Percentiles rank a stretch among this genome's conserved stretches.
Evolutionary conservation across 1,140 invertebrate species (phyloP).

Genomic region (Papilio polytes): DNA sequence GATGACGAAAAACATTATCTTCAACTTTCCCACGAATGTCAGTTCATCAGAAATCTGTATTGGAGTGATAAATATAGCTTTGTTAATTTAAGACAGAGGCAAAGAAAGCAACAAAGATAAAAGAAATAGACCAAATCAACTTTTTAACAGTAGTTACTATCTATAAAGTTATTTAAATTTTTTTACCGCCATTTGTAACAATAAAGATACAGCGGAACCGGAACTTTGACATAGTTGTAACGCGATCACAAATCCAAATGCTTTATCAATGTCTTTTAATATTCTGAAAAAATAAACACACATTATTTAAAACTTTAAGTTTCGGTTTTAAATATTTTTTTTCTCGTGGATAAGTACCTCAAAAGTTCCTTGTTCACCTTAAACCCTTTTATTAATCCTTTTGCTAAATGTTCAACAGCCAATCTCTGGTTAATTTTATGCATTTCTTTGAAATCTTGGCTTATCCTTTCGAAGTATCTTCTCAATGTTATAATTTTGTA

Average conservation of each 20-base stretch:
- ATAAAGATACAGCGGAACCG: slow-evolving; percentile 68
- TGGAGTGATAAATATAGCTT: not conserved
- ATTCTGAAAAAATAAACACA: slow-evolving; percentile 48
- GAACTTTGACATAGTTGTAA: slow-evolving; percentile 68
- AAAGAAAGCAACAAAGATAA: not conserved
- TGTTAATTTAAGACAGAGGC: not conserved
- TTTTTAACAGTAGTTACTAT: no score
- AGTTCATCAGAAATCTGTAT: slow-evolving; percentile 66
- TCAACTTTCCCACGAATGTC: slow-evolving; percentile 57
- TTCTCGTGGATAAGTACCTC: slow-evolving; percentile 49
- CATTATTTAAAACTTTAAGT: not conserved
- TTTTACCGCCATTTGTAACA: slow-evolving; percentile 73
- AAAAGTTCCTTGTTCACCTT: slow-evolving; percentile 67
- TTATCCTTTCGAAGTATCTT: slow-evolving; percentile 66
- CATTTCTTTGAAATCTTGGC: slow-evolving; percentile 51
- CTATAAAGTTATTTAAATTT: not conserved
- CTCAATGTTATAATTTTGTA: slow-evolving; percentile 74
- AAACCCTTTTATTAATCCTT: slow-evolving; percentile 69
- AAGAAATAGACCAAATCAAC: no score
- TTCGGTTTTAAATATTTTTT: not conserved
- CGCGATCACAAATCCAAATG: slow-evolving; percentile 68
- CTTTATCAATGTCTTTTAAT: slow-evolving; percentile 65
- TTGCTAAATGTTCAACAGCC: slow-evolving; percentile 55
- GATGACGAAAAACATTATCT: slow-evolving; percentile 64
- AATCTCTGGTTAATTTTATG: slow-evolving; percentile 43